phyloP scores from a whole-genome alignment of 2,888 invertebrate species.

The Sminthurinus aureus region DNA sequence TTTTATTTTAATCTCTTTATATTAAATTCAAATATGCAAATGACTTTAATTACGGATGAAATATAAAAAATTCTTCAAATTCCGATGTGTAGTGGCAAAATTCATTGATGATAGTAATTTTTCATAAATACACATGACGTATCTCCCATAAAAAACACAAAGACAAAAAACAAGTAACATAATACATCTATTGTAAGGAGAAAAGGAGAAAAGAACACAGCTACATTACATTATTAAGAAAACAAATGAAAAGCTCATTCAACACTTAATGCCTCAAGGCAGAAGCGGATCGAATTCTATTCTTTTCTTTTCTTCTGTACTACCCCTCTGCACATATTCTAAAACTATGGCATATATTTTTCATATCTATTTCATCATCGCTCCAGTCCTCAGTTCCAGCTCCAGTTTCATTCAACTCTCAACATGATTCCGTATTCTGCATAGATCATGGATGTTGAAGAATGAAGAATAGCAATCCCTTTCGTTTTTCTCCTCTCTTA shows the following conservation, averaged over 20 bases:
- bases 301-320: no score
- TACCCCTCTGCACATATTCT: no score
- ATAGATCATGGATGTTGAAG: background rate
- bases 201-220: background rate
- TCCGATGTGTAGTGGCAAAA: no score
- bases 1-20: no score
- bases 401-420: background rate
- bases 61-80: no score
- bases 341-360: no score
- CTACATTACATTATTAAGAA: background rate
- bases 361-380: background rate
- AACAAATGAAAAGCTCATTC: constrained; percentile 17
- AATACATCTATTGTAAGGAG: background rate
- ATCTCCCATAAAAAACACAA: background rate
- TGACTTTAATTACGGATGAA: no score
- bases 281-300: background rate
- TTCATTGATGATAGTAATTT: no score
- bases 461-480: background rate
- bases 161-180: background rate
- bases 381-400: background rate
- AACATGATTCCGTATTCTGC: background rate
- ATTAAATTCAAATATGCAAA: no score
- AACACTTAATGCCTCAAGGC: background rate
- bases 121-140: no score
- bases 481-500: background rate